Base-by-base conservation (phyloP, 2,888 invertebrate species). In the Myopa tessellatipennis region DNA sequence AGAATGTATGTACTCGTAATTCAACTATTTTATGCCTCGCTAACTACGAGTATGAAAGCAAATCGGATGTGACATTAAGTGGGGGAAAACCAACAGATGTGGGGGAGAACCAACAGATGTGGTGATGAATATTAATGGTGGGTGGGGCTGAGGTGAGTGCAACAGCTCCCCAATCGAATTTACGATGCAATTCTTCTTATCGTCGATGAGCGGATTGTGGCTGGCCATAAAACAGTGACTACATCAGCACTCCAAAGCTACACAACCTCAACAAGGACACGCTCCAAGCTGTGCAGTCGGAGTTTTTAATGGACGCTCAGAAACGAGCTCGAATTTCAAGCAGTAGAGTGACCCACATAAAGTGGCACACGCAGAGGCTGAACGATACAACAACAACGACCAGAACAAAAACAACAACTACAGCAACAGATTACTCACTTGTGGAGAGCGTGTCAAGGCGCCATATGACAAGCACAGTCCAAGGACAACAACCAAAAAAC, bases 321-420 rank as follows among this genome's bases (percentile, higher is more conserved):
- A 50, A 8, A 50, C 14, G 50, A 50, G 26, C 26, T 26, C 26
- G 26, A 26, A 26, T 26, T 26, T 26, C 26, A 26, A 26, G 26
- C 26, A 26, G 26, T 26, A 50, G 50, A 50, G 26, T 26, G 26
- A 50, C 14, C 50, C 50, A 10, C 50, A 14, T 14, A 50, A 50
- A 50, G 14, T 50, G 50, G 50, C 50, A 50, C 50, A 10, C 50
- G 50, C 50, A 50, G 26, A 26, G 50, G 50, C 50, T 50, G 50
- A n/a, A 26, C 2, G 26, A 26, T 1, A 26, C 26, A 26, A 26
- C 18, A 7, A 58, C 76, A 63, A 61, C 52, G 61, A 73, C 60
- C 45, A 61, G 63, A 69, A 76, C 76, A 70, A 61, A 52, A 26
- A 26, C 18, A 7, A 58, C 76, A 63, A 61, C 52, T 70, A 52